These are phyloP conservation scores for Salminus brasiliensis DNA, from an alignment of 2,113 vertebrate species.

Conservation along the genomic window DNA sequence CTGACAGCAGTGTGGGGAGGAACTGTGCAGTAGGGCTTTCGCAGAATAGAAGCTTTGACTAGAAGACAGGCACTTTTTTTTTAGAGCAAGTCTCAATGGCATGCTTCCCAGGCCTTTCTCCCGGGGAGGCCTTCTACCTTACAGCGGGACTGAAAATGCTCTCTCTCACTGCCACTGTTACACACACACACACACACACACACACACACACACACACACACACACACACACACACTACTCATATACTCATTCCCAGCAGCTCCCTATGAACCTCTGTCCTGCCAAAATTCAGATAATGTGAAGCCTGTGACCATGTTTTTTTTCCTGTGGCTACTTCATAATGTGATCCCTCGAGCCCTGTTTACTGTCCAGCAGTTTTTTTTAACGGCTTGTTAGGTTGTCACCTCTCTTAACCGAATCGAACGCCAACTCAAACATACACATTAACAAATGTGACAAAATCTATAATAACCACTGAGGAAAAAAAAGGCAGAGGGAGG, in stretches of 20 bases:
- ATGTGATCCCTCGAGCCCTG: background rate
- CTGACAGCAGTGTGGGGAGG: background rate
- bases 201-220: no score
- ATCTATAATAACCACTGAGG: background rate
- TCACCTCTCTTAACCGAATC: background rate
- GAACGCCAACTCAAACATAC: background rate
- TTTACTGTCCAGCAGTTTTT: background rate
- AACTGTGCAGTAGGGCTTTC: slow-evolving; percentile 20
- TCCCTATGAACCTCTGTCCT: background rate
- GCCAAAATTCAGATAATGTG: background rate
- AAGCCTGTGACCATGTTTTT: background rate
- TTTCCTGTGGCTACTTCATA: background rate
- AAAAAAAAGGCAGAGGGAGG: background rate
- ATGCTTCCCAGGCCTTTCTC: background rate
- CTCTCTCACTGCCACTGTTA: background rate
- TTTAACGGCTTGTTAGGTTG: background rate
- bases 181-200: no score
- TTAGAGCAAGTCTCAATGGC: slow-evolving; percentile 23
- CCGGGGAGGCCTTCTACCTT: slow-evolving; percentile 5
- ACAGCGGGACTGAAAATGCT: slow-evolving; percentile 10
- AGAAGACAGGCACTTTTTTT: slow-evolving; percentile 37
- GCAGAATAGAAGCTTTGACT: slow-evolving; percentile 41
- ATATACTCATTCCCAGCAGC: background rate
- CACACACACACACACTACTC: background rate
- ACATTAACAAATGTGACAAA: background rate